Evolutionary conservation across 1,140 invertebrate species (phyloP).

Genomic region (Procambarus clarkii): DNA sequence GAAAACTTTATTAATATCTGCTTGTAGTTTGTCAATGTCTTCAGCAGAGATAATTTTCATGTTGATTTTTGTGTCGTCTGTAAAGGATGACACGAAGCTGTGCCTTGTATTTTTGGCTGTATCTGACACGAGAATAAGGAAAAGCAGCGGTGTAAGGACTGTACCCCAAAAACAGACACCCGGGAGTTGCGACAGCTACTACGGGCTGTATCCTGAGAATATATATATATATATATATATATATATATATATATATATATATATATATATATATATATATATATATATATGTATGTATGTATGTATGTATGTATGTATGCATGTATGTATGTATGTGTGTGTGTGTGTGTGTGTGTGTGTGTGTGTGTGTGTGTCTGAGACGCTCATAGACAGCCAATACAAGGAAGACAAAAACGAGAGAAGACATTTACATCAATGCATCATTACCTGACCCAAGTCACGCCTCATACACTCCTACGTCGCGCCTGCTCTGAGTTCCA

Average conservation of each 20-base stretch:
- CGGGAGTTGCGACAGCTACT: too few relatives aligned
- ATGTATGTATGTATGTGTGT: not conserved
- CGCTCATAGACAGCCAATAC: not conserved
- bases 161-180: too few relatives aligned
- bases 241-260: slow-evolving; percentile 6
- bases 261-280: slow-evolving; percentile 6
- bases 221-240: slow-evolving; percentile 6
- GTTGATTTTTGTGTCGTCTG: too few relatives aligned
- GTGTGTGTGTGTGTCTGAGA: not conserved
- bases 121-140: too few relatives aligned
- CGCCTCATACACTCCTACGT: not conserved
- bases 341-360: not conserved
- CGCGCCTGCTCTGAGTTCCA: not conserved
- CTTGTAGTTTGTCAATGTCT: too few relatives aligned
- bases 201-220: too few relatives aligned
- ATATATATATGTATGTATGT: not conserved
- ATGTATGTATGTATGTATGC: not conserved
- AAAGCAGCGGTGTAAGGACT: too few relatives aligned
- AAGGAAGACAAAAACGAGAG: not conserved
- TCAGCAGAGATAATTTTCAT: too few relatives aligned
- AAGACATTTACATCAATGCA: not conserved
- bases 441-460: not conserved
- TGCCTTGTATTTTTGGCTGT: too few relatives aligned
- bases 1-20: too few relatives aligned
- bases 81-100: too few relatives aligned